Conservation (phyloP, 1,140 invertebrate genomes). For the Dinothrombium tinctorium region DNA sequence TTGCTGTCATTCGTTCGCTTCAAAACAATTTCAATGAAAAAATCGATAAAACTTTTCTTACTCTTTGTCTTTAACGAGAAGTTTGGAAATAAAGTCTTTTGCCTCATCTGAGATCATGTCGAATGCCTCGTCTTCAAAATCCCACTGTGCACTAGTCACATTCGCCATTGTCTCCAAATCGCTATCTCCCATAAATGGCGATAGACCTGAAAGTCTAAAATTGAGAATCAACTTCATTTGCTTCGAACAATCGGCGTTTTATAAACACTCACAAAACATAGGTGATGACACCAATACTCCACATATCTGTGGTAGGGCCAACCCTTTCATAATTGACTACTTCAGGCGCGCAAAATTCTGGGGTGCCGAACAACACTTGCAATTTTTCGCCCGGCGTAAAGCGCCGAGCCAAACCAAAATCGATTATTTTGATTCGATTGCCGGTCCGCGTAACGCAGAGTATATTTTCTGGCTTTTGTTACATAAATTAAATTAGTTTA, state of each 20-base stretch:
- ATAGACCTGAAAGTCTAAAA: slow-evolving; percentile 87
- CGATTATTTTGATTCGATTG: slow-evolving; percentile 92
- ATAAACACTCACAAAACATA: slow-evolving; percentile 74
- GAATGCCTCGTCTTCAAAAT: slow-evolving; percentile 84
- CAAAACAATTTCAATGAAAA: too few species aligned
- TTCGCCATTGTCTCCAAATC: slow-evolving; percentile 93
- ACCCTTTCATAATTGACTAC: slow-evolving; percentile 95
- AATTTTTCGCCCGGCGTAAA: slow-evolving; percentile 77
- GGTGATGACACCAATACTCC: slow-evolving; percentile 89
- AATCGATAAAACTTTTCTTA: slow-evolving; percentile 35
- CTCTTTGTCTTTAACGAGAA: slow-evolving; percentile 71
- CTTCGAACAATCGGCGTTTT: too few species aligned
- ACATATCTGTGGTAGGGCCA: slow-evolving; percentile 71
- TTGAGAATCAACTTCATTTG: too few species aligned
- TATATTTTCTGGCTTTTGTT: slow-evolving; percentile 95
- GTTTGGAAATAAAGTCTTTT: slow-evolving; percentile 69
- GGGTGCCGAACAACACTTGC: slow-evolving; percentile 65
- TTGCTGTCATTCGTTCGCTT: too few species aligned
- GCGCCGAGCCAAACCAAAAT: slow-evolving; percentile 78
- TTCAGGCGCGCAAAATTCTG: slow-evolving; percentile 94
- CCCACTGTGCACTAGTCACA: slow-evolving; percentile 78
- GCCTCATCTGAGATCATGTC: slow-evolving; percentile 69
- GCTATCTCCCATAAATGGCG: slow-evolving; percentile 92
- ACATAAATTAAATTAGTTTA: slow-evolving; percentile 46
- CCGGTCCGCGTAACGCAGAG: slow-evolving; percentile 77